A percentile compares a stretch with the other conserved stretches of the same genome.
phyloP scores from a whole-genome alignment of 2,113 vertebrate species.

The Uria lomvia region DNA sequence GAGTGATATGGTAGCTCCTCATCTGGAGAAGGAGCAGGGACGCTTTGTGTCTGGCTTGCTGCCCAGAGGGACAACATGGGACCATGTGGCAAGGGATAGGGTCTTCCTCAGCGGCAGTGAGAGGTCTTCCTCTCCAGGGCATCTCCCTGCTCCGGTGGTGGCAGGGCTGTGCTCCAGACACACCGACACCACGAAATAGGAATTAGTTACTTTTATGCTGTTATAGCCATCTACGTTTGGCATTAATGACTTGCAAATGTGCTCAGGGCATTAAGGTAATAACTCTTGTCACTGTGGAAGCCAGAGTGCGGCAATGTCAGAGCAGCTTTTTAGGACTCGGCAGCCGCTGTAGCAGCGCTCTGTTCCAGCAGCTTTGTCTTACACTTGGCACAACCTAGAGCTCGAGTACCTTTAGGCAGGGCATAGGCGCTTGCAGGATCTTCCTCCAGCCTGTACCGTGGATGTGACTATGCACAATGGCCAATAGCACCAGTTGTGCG shows the following conservation, averaged over 20 bases:
- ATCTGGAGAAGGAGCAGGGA: background rate
- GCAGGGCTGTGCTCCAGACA: background rate
- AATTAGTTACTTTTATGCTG: background rate
- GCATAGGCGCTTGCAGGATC: too few relatives aligned
- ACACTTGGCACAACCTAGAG: background rate
- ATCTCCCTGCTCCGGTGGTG: background rate
- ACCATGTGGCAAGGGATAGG: background rate
- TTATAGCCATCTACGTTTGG: background rate
- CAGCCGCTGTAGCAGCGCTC: background rate
- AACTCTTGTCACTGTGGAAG: background rate
- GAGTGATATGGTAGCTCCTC: background rate
- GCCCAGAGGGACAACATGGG: background rate
- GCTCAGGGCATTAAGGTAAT: background rate
- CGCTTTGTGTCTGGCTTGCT: background rate
- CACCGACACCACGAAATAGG: fast-evolving
- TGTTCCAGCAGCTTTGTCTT: background rate
- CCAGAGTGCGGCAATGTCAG: background rate
- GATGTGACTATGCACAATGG: background rate
- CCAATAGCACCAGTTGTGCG: background rate
- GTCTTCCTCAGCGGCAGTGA: background rate
- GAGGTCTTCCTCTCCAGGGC: background rate
- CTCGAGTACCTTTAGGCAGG: background rate
- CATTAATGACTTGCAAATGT: background rate
- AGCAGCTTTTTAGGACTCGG: background rate
- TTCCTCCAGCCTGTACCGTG: background rate